Conservation (phyloP, 2,888 invertebrate species). For the Caenorhabditis becei region DNA sequence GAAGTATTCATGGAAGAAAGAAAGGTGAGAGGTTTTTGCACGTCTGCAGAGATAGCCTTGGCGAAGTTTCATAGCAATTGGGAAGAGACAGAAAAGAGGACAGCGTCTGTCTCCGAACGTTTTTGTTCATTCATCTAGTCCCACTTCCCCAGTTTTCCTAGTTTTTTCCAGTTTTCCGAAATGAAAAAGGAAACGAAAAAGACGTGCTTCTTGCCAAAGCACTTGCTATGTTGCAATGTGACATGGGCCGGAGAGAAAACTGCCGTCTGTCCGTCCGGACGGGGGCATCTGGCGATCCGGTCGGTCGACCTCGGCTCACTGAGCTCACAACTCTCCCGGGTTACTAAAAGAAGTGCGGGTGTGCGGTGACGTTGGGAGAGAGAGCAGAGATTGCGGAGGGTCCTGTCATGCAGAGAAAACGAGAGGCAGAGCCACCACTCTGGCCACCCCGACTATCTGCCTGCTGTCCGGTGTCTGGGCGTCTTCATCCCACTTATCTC, state of each 20-base stretch:
- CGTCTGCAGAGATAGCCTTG: too few species aligned
- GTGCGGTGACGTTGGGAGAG: slow-evolving; percentile 30
- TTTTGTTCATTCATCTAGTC: neutral
- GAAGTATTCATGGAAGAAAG: too few species aligned
- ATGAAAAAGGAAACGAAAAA: neutral
- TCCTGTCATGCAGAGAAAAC: slow-evolving; percentile 5
- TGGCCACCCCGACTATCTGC: slow-evolving; percentile 38
- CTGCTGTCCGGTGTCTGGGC: slow-evolving; percentile 26
- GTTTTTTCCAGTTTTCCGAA: neutral
- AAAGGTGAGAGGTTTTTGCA: too few species aligned
- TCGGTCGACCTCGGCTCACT: slow-evolving; percentile 42
- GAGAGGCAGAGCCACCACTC: slow-evolving; percentile 40
- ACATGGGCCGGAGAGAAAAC: neutral
- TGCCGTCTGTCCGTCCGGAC: too few species aligned
- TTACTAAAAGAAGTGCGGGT: slow-evolving; percentile 54
- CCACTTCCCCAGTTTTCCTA: neutral
- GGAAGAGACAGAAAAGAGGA: neutral
- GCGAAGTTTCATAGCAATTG: slow-evolving; percentile 2
- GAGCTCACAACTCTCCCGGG: slow-evolving; percentile 25
- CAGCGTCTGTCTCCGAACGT: neutral
- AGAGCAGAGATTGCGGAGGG: slow-evolving; percentile 21
- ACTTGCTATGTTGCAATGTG: neutral
- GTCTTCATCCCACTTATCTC: slow-evolving; percentile 38
- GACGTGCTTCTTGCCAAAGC: neutral
- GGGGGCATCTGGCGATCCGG: slow-evolving; percentile 26